Percentiles rank a stretch among this genome's conserved stretches.
Evolutionary conservation across 2,888 invertebrate species (phyloP).

Genomic region (Fissipunctia ypsillon): DNA sequence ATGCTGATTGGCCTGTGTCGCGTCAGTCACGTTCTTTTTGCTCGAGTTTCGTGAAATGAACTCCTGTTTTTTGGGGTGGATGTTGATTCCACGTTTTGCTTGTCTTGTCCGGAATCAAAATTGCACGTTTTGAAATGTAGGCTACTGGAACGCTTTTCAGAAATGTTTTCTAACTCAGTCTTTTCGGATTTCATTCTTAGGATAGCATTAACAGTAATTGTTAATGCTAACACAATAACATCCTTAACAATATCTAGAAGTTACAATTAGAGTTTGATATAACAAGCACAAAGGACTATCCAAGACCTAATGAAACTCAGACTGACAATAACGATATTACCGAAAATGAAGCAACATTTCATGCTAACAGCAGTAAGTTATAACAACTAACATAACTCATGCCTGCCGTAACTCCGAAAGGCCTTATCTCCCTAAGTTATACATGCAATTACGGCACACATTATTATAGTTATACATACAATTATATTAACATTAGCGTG

Average conservation of each 20-base stretch:
- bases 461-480: slow-evolving; percentile 62
- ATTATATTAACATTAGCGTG: slow-evolving; percentile 68
- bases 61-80: slow-evolving; percentile 32
- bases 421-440: slow-evolving; percentile 52
- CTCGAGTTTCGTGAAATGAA: slow-evolving; percentile 57
- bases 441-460: slow-evolving; percentile 62
- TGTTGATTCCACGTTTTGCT: slow-evolving; percentile 42
- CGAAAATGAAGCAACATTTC: slow-evolving; percentile 54
- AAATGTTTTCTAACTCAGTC: not conserved
- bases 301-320: slow-evolving; percentile 57
- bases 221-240: slow-evolving; percentile 16
- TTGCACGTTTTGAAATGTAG: slow-evolving; percentile 17
- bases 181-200: not conserved
- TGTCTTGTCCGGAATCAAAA: slow-evolving; percentile 19
- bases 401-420: slow-evolving; percentile 36
- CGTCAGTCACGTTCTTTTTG: slow-evolving; percentile 80
- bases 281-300: slow-evolving; percentile 23
- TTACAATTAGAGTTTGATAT: slow-evolving; percentile 32
- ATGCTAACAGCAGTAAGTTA: slow-evolving; percentile 51
- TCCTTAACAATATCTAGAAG: slow-evolving; percentile 15
- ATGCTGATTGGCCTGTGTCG: slow-evolving; percentile 74
- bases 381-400: slow-evolving; percentile 57
- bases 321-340: slow-evolving; percentile 58
- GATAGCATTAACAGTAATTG: slow-evolving; percentile 9
- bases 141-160: not conserved